Base-by-base conservation (phyloP, 2,797 vertebrate species). In the Xenentodon cancila region DNA sequence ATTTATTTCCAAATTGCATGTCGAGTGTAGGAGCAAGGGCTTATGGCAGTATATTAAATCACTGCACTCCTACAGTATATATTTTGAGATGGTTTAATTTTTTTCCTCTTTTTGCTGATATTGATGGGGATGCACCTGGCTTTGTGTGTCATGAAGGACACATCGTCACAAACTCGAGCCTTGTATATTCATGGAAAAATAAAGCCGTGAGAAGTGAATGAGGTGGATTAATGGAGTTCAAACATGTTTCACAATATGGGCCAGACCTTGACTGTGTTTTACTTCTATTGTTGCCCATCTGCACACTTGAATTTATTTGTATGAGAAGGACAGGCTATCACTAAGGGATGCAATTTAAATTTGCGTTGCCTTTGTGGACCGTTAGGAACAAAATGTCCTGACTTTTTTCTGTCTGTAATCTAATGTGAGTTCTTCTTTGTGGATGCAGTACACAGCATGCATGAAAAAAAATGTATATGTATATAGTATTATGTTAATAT, bases 1-100 rank as follows among this genome's bases (percentile, higher is more conserved):
- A 94, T 94, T 94, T 94, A 93, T 94, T 94, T 94, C 92, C 92
- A 94, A 94, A 94, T 94, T 94, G 92, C 90, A 90, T 93, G 92
- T 93, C 86, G 92, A 94, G 92, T 93, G 92, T 80, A 73, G 85
- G 90, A 91, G 91, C 89, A 91, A 92, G 90, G 89, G 88, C 91
- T 94, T 92, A 88, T 88, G 87, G 89, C 89, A 86, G 90, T 92
- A 91, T 93, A 94, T 94, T 93, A 94, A 93, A 94, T 94, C 93
- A 93, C 91, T 92, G 92, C 89, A 84, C 89, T 85, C 83, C 88
- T 85, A 82, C 81, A 75, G 78, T 89, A 89, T 91, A 91, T 92
- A 88, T 92, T 93, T 92, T 86, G 88, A 93, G 90, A 91, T 84
- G 89, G 85, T 91, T 93, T 93, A 90, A 92, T 93, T 93, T 93